Evolutionary conservation across 2,113 vertebrate genomes (phyloP), one percentile per base, ranked within the genome.

Genomic region (Pedionomus torquatus): DNA sequence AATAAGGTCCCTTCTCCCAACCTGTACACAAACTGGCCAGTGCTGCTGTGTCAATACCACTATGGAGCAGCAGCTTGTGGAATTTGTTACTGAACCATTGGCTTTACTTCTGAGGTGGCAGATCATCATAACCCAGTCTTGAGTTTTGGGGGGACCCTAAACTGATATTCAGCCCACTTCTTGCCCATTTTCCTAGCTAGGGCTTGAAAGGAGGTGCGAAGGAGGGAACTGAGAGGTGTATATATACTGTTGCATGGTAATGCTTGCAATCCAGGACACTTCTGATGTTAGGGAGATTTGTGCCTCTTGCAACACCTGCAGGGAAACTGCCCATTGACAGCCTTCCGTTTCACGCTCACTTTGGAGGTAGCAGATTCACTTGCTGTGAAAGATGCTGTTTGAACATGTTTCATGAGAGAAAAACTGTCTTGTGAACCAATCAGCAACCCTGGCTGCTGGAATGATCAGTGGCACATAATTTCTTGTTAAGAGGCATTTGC

Each of bases 401-500:
- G 46, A 90, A 51, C 16, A 51, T 1, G 2, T 70, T 92, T 60
- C 80, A 24, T 55, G 24, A 41, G 30, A 60, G 8, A 3, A 70
- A 86, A 84, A 43, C 23, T 43, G 13, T 21, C 58, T 78, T 55
- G 24, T 52, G 77, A 91, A 48, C 48, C 55, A 51, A 39, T 39
- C 5, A 43, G 48, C 43, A 75, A 48, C 26, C 48, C 26, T 63
- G 33, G 28, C 24, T 68, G 72, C 64, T 48, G 68, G 88, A 93
- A 64, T 55, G 51, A 77, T 70, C 81, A 68, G 52, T 49, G 49
- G 87, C 48, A 54, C 20, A 8, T 81, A 74, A 89, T 71, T 83
- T 90, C 51, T n/a, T 14, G 28, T 64, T 79, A 92, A 78, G 72
- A 96, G 58, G 55, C 51, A 57, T 93, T 81, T 93, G 83, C 48